A percentile compares a stretch with the other conserved stretches of the same genome.
phyloP scores from a whole-genome alignment of 2,797 vertebrate species.

The Antennarius maculatus region DNA sequence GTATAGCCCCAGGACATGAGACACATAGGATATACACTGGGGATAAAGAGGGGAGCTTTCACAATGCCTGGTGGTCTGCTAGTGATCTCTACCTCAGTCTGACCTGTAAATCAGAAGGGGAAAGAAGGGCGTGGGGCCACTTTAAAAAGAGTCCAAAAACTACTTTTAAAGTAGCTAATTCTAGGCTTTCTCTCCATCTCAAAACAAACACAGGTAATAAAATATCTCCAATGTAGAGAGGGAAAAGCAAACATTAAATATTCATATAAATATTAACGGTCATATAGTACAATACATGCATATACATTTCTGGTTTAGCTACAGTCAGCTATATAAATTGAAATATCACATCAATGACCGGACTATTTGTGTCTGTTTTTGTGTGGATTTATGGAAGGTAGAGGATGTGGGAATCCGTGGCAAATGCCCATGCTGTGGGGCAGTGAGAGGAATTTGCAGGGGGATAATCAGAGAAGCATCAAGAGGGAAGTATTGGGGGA shows the following conservation, averaged over 20 bases:
- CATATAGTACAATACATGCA: constrained; percentile 45
- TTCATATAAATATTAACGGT: constrained; percentile 38
- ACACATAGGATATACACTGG: constrained; percentile 59
- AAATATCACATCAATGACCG: constrained; percentile 38
- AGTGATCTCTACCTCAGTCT: constrained; percentile 48
- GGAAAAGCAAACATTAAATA: constrained; percentile 48
- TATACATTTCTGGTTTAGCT: constrained; percentile 71
- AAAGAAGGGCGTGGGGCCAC: constrained; percentile 16
- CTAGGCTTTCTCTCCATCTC: background rate
- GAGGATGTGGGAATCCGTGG: constrained; percentile 19
- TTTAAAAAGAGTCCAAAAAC: constrained; percentile 16
- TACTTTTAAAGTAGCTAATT: constrained; percentile 24
- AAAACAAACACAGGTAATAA: background rate
- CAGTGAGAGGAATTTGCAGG: constrained; percentile 7
- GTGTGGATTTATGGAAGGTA: constrained; percentile 27
- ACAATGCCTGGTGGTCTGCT: constrained; percentile 64
- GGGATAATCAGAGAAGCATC: constrained; percentile 20
- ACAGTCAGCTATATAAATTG: constrained; percentile 71
- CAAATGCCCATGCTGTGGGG: constrained; percentile 17
- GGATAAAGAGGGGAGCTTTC: constrained; percentile 59
- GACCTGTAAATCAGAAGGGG: constrained; percentile 38
- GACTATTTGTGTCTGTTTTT: constrained; percentile 6
- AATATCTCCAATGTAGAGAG: constrained; percentile 49
- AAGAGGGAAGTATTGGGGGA: background rate
- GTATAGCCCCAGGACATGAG: constrained; percentile 67